phyloP scores from a whole-genome alignment of 2,113 vertebrate species.

The Microtus oregoni region DNA sequence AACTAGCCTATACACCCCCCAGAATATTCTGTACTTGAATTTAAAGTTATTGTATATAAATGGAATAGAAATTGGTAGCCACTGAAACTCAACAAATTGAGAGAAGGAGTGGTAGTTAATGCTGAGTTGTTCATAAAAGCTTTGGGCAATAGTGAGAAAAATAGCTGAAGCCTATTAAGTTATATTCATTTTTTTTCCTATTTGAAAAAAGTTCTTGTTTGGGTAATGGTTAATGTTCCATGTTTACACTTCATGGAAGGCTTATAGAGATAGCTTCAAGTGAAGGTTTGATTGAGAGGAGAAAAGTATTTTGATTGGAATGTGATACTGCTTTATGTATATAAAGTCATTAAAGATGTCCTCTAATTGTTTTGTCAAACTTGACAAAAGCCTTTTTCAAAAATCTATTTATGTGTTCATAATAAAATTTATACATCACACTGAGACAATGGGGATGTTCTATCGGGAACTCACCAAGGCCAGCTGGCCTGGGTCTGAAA shows the following conservation, averaged over 20 bases:
- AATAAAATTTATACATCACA: neutral
- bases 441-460: too few relatives aligned
- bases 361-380: neutral
- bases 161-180: neutral
- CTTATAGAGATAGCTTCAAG: slow-evolving; percentile 2
- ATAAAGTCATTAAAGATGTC: slow-evolving; percentile 30
- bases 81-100: neutral
- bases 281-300: slow-evolving; percentile 35
- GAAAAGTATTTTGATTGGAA: slow-evolving; percentile 8
- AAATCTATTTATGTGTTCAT: slow-evolving; percentile 29
- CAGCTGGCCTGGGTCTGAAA: too few relatives aligned
- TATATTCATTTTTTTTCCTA: neutral
- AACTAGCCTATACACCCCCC: neutral
- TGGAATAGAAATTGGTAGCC: slow-evolving; percentile 1
- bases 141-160: slow-evolving; percentile 43
- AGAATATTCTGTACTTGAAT: slow-evolving; percentile 5
- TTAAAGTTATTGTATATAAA: neutral
- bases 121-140: neutral
- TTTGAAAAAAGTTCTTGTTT: slow-evolving; percentile 12
- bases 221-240: neutral
- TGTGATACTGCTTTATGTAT: neutral
- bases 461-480: too few relatives aligned
- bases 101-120: neutral
- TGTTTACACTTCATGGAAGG: neutral
- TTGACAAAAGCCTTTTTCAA: neutral